Conservation (phyloP, 1,140 invertebrate genomes). For the Frieseomelitta varia region DNA sequence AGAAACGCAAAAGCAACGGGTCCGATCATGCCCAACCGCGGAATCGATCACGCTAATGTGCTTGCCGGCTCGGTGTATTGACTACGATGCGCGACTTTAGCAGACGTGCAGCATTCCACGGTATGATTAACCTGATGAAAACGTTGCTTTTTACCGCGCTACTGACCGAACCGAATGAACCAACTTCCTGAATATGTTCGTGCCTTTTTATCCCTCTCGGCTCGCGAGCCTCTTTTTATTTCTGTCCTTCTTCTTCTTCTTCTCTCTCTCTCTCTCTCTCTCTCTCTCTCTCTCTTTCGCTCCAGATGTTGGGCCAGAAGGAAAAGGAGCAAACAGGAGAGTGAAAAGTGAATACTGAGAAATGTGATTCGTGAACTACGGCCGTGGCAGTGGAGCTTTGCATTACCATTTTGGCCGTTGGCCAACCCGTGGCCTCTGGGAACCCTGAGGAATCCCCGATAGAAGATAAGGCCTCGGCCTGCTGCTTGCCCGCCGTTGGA, state of each 20-base stretch:
- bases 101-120: constrained; percentile 11
- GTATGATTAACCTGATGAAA: constrained; percentile 59
- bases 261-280: neutral
- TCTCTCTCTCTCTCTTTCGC: neutral
- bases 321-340: constrained; percentile 57
- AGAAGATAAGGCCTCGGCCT: constrained; percentile 65
- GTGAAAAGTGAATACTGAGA: constrained; percentile 72
- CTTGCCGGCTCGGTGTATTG: neutral
- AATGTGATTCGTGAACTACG: constrained; percentile 69
- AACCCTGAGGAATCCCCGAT: constrained; percentile 67
- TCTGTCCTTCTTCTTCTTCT: constrained; percentile 42
- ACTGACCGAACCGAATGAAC: constrained; percentile 47
- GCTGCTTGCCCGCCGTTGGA: constrained; percentile 53
- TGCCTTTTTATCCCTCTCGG: constrained; percentile 48
- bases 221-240: constrained; percentile 51
- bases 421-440: constrained; percentile 62
- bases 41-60: constrained; percentile 36
- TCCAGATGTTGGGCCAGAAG: constrained; percentile 43
- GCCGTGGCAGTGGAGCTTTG: constrained; percentile 56
- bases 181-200: constrained; percentile 36
- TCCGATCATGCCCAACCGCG: constrained; percentile 12
- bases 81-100: neutral
- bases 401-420: constrained; percentile 73
- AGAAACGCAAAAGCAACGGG: neutral
- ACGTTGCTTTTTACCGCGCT: constrained; percentile 44